Conservation (phyloP, 2,113 vertebrate genomes). For the Dromiciops gliroides region DNA sequence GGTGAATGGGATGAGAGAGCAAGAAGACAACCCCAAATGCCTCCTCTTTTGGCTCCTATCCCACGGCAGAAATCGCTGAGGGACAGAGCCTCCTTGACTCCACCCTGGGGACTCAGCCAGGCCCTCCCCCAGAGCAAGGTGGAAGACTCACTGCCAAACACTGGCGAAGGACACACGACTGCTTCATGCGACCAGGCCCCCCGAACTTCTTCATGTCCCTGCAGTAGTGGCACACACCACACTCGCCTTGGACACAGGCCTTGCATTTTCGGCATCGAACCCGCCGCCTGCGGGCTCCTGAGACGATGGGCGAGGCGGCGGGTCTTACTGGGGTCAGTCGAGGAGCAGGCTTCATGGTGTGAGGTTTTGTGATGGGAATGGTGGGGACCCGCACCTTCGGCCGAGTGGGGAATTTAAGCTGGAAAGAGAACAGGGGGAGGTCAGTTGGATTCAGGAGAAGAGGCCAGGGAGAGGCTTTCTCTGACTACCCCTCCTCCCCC, state of each 20-base stretch:
- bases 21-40: not conserved
- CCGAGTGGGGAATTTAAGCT: constrained; percentile 86
- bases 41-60: constrained; percentile 9
- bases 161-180: constrained; percentile 93
- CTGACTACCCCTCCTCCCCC: too few species aligned
- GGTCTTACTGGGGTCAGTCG: constrained; percentile 87
- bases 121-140: not conserved
- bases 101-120: not conserved
- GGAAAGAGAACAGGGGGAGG: constrained; percentile 45
- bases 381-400: constrained; percentile 86
- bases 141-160: constrained; percentile 91
- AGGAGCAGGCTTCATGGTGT: constrained; percentile 89
- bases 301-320: constrained; percentile 88
- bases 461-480: rapidly evolving
- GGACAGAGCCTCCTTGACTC: not conserved
- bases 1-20: not conserved
- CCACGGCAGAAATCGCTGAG: not conserved
- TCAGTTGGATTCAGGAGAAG: constrained; percentile 9
- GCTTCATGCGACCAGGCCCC: constrained; percentile 95
- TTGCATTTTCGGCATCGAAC: constrained; percentile 95
- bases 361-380: constrained; percentile 89
- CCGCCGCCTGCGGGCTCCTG: constrained; percentile 90
- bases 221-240: constrained; percentile 95
- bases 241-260: constrained; percentile 94
- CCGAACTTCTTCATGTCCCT: constrained; percentile 97